phyloP scores from a whole-genome alignment of 2,113 vertebrate genomes.

The Rutilus rutilus region DNA sequence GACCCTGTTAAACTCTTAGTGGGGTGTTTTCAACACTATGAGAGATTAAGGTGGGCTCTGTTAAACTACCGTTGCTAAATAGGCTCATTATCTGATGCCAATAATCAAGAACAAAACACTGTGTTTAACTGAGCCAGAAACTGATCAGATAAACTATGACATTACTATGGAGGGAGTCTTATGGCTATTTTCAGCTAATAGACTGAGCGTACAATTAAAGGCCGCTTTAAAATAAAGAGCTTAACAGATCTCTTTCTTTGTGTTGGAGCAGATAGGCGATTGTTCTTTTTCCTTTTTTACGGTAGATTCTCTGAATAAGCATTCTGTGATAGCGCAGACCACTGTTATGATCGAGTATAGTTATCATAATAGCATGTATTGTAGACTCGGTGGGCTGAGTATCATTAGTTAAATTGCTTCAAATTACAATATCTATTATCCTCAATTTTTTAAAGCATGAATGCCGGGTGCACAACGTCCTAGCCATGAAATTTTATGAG shows the following conservation, averaged over 20 bases:
- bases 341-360: slow-evolving; percentile 17
- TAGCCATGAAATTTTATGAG: background rate
- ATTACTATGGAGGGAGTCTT: slow-evolving; percentile 36
- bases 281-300: slow-evolving; percentile 24
- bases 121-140: slow-evolving; percentile 43
- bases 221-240: slow-evolving; percentile 46
- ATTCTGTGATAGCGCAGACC: background rate
- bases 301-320: background rate
- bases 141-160: slow-evolving; percentile 55
- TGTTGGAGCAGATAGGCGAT: slow-evolving; percentile 22
- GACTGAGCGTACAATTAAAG: slow-evolving; percentile 51
- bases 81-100: slow-evolving; percentile 48
- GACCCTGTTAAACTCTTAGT: background rate
- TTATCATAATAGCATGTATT: slow-evolving; percentile 30
- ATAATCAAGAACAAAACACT: slow-evolving; percentile 43
- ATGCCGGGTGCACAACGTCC: background rate
- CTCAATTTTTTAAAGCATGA: slow-evolving; percentile 20
- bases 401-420: slow-evolving; percentile 36
- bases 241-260: slow-evolving; percentile 31
- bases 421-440: slow-evolving; percentile 24
- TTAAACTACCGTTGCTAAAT: slow-evolving; percentile 38
- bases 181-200: slow-evolving; percentile 53
- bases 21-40: slow-evolving; percentile 2
- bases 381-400: slow-evolving; percentile 1
- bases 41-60: slow-evolving; percentile 12